phyloP scores from a whole-genome alignment of 2,888 invertebrate species.

The Campoplex capitator region DNA sequence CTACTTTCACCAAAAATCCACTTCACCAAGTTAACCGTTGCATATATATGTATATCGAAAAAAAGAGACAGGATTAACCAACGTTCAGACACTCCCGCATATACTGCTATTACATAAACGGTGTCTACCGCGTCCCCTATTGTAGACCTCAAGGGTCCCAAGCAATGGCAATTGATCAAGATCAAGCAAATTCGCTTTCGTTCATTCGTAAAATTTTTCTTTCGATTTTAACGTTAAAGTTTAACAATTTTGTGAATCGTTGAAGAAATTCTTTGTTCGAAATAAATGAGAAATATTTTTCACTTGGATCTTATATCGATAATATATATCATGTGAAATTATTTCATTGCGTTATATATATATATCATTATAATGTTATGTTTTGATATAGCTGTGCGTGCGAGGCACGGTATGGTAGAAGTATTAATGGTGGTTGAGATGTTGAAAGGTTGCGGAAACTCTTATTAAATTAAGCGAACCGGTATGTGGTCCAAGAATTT shows the following conservation, averaged over 20 bases:
- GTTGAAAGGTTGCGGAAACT: slow-evolving; percentile 1
- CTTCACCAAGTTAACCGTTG: slow-evolving; percentile 38
- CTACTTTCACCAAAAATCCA: slow-evolving; percentile 64
- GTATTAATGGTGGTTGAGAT: background rate
- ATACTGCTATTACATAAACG: slow-evolving; percentile 21
- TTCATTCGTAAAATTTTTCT: background rate
- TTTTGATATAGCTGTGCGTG: background rate
- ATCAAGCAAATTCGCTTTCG: background rate
- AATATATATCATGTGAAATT: background rate
- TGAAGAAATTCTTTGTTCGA: background rate
- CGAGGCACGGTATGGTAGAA: background rate
- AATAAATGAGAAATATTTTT: background rate
- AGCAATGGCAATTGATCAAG: background rate
- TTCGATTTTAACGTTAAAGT: background rate
- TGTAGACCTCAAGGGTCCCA: background rate
- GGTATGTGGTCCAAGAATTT: background rate
- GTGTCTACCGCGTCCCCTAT: background rate
- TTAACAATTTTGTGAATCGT: background rate
- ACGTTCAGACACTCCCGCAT: slow-evolving; percentile 15
- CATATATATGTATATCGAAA: slow-evolving; percentile 14
- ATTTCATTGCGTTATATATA: background rate
- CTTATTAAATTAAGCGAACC: background rate
- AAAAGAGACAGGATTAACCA: slow-evolving; percentile 33
- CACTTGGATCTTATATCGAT: background rate
- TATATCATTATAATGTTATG: background rate